Evolutionary conservation across 2,113 vertebrate genomes (phyloP), one percentile per base, ranked within the genome.

Genomic region (Hippopotamus amphibius): DNA sequence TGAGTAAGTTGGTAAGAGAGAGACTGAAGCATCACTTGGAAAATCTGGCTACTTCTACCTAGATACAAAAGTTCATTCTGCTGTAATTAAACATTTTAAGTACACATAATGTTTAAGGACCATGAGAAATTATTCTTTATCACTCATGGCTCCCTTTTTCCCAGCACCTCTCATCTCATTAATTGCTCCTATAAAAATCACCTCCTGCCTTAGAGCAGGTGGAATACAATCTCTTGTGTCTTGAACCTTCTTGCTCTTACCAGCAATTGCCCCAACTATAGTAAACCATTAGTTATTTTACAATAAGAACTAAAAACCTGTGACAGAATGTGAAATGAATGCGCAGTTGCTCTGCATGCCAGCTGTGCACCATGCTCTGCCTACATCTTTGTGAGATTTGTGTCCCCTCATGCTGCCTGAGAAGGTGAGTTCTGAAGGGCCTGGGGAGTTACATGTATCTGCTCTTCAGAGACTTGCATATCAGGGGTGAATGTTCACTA

Each of bases 21-120:
- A 90, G 37, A 71, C 53, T 59, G 48, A 90, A 83, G 37, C 59
- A 53, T 95, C 50, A 48, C 72, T 90, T 74, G 80, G 77, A 96
- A 96, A 93, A 88, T 50, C 12, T 48, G n/a, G 2, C 57, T 92
- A 92, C 28, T 90, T 76, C 55, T 85, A 68, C 53, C 30, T 63
- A 59, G 33, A 57, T 65, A 90, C 28, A 48, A n/a, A 76, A 79
- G 28, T 57, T 90, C 61, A 50, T 90, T 33, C 65, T 53, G 5
- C 28, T 71, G 46, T 57, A 90, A 84, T 30, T 84, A 68, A 95
- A 30, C 3, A 14, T 90, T 88, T 63, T 46, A 61, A 94, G 81
- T 50, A 79, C 13, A 53, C 37, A n/a, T 37, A 74, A 59, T 48
- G 68, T 82, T 48, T 63, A 87, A 46, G 17, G 28, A 7, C 63